These are phyloP conservation scores for Taenaris catops DNA, from an alignment of 2,888 invertebrate genomes.

Conservation along the genomic window DNA sequence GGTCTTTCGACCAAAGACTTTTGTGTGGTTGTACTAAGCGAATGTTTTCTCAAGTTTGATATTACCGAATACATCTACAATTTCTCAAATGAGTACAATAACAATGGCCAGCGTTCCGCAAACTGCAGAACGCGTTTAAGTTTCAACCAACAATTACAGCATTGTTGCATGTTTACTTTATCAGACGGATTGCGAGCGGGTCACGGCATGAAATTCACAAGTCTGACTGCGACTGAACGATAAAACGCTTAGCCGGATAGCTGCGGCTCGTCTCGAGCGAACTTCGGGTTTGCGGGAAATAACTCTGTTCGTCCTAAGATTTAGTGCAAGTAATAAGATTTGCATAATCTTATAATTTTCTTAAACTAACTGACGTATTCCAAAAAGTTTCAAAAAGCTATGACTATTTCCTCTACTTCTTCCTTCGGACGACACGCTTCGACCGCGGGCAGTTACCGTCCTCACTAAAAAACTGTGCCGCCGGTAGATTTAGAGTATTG, in stretches of 20 bases:
- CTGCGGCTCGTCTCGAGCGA: constrained; percentile 45
- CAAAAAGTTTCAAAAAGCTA: background rate
- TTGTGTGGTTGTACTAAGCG: too few relatives aligned
- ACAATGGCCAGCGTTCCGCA: constrained; percentile 4
- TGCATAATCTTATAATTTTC: background rate
- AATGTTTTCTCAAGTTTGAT: background rate
- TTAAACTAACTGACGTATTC: background rate
- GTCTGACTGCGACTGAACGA: constrained; percentile 55
- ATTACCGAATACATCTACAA: background rate
- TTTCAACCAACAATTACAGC: constrained; percentile 11
- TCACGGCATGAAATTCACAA: constrained; percentile 37
- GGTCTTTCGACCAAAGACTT: too few relatives aligned
- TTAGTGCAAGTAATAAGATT: constrained; percentile 26
- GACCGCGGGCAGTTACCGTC: too few relatives aligned
- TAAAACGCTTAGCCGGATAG: constrained; percentile 69
- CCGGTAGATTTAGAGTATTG: background rate
- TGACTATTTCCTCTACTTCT: background rate
- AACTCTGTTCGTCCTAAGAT: constrained; percentile 31
- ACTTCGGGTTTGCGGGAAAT: constrained; percentile 44
- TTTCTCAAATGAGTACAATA: constrained; percentile 3
- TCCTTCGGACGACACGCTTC: background rate
- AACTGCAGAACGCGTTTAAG: constrained; percentile 11
- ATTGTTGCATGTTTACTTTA: constrained; percentile 18
- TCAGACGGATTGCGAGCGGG: constrained; percentile 15
- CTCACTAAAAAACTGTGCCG: background rate